These are phyloP conservation scores for Zaprionus ghesquierei DNA, from an alignment of 1,140 invertebrate species.

Conservation along the genomic window DNA sequence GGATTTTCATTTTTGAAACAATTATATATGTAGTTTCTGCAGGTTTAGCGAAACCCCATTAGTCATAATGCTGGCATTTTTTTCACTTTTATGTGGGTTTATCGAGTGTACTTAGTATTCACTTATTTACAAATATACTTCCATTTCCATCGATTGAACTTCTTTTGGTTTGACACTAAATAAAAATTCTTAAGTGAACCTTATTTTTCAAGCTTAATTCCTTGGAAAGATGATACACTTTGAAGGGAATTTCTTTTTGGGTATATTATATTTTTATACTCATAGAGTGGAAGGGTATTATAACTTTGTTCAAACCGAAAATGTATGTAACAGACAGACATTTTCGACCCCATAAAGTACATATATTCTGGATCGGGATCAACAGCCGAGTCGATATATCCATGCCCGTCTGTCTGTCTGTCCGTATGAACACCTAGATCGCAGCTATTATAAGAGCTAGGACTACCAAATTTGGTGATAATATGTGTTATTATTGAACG, in stretches of 20 bases:
- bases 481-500: no score
- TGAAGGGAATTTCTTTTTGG: not conserved
- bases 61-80: not conserved
- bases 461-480: no score
- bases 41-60: not conserved
- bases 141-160: not conserved
- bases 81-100: constrained; percentile 8
- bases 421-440: no score
- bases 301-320: no score
- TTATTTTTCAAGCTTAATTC: no score
- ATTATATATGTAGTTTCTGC: constrained; percentile 11
- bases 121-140: not conserved
- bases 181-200: not conserved
- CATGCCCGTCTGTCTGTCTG: no score
- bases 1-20: not conserved
- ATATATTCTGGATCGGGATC: no score
- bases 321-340: no score
- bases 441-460: no score
- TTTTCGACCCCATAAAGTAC: no score
- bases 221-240: not conserved
- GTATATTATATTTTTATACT: constrained; percentile 13
- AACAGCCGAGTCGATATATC: no score
- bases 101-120: not conserved
- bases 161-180: not conserved
- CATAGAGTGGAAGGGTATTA: no score